phyloP scores from a whole-genome alignment of 2,888 invertebrate species.

The Sminthurides aquaticus region DNA sequence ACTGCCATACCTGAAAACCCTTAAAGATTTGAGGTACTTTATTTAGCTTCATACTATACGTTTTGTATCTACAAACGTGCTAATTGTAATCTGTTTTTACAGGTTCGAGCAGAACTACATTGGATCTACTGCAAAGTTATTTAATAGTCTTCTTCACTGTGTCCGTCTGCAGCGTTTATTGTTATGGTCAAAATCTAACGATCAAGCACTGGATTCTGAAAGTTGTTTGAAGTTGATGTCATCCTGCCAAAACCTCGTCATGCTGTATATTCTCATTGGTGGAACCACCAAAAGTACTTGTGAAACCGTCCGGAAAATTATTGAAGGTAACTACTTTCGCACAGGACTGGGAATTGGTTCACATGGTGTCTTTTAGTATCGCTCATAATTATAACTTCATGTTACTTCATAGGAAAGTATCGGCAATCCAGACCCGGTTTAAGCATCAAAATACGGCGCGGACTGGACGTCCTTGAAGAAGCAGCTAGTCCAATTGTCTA shows the following conservation, averaged over 20 bases:
- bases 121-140: neutral
- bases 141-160: neutral
- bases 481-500: constrained; percentile 14
- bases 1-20: constrained; percentile 21
- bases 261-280: too few relatives aligned
- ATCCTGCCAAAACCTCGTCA: neutral
- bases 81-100: neutral
- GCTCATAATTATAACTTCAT: neutral
- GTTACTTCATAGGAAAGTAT: neutral
- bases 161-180: neutral
- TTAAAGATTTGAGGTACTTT: constrained; percentile 35
- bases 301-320: constrained; percentile 8
- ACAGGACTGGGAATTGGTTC: neutral
- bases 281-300: constrained; percentile 9
- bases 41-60: too few relatives aligned
- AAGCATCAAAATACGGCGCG: constrained; percentile 9
- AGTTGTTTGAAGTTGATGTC: neutral
- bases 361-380: neutral
- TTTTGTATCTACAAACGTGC: neutral
- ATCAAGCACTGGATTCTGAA: neutral
- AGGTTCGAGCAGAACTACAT: constrained; percentile 23
- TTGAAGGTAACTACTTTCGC: constrained; percentile 1
- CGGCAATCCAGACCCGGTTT: constrained; percentile 4
- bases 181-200: neutral
- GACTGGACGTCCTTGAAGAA: constrained; percentile 1